These are phyloP conservation scores for Micropterix aruncella DNA, from an alignment of 2,888 invertebrate species.

Conservation along the genomic window DNA sequence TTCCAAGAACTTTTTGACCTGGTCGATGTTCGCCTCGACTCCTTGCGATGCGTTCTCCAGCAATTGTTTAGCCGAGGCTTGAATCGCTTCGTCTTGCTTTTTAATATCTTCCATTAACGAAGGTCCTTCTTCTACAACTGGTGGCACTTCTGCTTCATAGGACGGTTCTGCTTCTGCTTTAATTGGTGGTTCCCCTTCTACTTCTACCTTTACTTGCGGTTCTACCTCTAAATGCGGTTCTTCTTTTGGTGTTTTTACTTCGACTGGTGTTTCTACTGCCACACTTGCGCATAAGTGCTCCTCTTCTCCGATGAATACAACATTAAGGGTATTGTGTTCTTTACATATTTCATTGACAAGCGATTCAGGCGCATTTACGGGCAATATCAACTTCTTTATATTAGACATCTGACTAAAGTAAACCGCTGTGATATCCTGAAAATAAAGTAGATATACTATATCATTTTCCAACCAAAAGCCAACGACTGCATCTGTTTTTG, in stretches of 20 bases:
- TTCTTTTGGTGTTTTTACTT: background rate
- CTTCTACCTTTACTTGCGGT: background rate
- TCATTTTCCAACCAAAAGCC: too few relatives aligned
- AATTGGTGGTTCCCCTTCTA: background rate
- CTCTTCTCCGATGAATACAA: constrained; percentile 19
- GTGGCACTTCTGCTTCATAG: background rate
- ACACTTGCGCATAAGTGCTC: background rate
- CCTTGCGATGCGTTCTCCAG: background rate
- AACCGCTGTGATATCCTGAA: constrained; percentile 25
- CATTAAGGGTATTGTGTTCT: constrained; percentile 20
- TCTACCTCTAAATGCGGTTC: background rate
- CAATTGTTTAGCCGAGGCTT: background rate
- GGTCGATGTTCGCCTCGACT: background rate
- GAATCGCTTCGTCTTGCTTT: background rate
- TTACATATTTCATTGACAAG: constrained; percentile 23
- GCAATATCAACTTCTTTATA: constrained; percentile 23
- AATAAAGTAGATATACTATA: too few relatives aligned
- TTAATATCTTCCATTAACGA: background rate
- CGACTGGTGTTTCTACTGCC: background rate
- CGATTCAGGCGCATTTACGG: constrained; percentile 11
- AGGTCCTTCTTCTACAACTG: background rate
- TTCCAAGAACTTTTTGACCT: background rate
- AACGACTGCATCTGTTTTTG: too few relatives aligned
- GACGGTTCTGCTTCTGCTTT: background rate
- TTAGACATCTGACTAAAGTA: constrained; percentile 24